These are phyloP conservation scores for Trichogramma evanescens DNA, from an alignment of 2,888 invertebrate genomes.

Conservation along the genomic window DNA sequence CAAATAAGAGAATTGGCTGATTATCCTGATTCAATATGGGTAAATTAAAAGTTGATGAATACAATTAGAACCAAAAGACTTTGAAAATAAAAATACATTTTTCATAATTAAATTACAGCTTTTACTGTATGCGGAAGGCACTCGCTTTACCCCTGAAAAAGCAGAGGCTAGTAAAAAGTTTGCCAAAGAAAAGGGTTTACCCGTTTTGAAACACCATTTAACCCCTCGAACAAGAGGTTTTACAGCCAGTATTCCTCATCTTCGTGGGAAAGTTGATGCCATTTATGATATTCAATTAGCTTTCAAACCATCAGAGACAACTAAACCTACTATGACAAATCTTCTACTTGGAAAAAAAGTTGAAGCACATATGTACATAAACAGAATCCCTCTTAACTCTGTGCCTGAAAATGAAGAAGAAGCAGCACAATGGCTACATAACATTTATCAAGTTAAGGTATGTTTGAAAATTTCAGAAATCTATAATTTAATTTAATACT, in stretches of 20 bases:
- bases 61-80: background rate
- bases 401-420: constrained; percentile 71
- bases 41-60: constrained; percentile 42
- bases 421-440: constrained; percentile 74
- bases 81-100: background rate
- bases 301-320: constrained; percentile 59
- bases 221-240: constrained; percentile 95
- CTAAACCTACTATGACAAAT: constrained; percentile 72
- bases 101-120: constrained; percentile 53
- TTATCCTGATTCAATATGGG: constrained; percentile 88
- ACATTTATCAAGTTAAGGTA: constrained; percentile 77
- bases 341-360: constrained; percentile 67
- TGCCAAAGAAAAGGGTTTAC: constrained; percentile 77
- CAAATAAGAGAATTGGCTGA: constrained; percentile 77
- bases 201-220: constrained; percentile 79
- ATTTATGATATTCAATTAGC: constrained; percentile 78
- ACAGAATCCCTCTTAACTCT: constrained; percentile 72
- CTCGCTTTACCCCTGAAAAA: constrained; percentile 80
- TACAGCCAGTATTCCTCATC: constrained; percentile 72
- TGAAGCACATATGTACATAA: constrained; percentile 68
- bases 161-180: constrained; percentile 82
- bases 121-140: constrained; percentile 87
- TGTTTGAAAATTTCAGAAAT: constrained; percentile 21
- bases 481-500: background rate
- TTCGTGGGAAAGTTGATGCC: constrained; percentile 73